Evolutionary conservation across 2,113 vertebrate genomes (phyloP).

Genomic region (Thryonomys swinderianus): DNA sequence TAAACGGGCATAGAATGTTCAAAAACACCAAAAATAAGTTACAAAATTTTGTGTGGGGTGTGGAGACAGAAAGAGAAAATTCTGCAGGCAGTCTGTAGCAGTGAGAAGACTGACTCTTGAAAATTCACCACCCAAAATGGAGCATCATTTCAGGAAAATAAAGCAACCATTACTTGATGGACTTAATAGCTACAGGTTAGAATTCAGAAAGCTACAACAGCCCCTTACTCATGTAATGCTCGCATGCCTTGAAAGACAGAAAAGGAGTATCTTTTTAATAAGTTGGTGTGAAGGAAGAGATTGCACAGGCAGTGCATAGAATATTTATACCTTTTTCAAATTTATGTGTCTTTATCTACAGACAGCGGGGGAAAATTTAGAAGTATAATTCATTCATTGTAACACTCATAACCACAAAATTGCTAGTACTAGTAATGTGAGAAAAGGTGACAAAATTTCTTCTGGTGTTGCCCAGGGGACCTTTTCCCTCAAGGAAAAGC

Average conservation of each 20-base stretch:
- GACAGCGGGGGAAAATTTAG: no score
- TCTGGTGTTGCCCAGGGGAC: not conserved
- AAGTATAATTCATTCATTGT: slow-evolving; percentile 1
- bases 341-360: no score
- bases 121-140: not conserved
- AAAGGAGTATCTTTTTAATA: not conserved
- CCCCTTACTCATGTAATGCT: not conserved
- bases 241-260: not conserved
- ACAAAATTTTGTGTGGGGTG: not conserved
- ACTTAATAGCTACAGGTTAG: not conserved
- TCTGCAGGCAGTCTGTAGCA: not conserved
- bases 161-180: not conserved
- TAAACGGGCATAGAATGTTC: not conserved
- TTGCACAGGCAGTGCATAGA: not conserved
- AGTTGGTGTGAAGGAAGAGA: not conserved
- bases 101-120: not conserved
- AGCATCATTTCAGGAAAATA: not conserved
- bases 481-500: not conserved
- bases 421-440: not conserved
- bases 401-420: slow-evolving; percentile 14
- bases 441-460: not conserved
- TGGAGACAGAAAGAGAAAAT: not conserved
- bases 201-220: not conserved
- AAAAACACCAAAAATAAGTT: not conserved
- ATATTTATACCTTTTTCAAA: not conserved